These are phyloP conservation scores for Alethe diademata DNA, from an alignment of 2,113 vertebrate species.

Conservation along the genomic window DNA sequence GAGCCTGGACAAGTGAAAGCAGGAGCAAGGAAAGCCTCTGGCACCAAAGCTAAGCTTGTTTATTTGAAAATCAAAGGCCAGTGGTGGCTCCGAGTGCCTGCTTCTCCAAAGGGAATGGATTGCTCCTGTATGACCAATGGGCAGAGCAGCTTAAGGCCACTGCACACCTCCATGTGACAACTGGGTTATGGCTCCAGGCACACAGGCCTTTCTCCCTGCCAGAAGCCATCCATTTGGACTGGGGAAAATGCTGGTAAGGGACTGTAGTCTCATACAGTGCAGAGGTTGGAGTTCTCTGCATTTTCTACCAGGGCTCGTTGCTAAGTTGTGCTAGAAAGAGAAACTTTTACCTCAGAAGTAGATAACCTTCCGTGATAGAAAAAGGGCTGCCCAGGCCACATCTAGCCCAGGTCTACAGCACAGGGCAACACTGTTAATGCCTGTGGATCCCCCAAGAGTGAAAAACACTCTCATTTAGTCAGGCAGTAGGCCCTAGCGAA, in stretches of 20 bases:
- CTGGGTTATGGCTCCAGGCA: not conserved
- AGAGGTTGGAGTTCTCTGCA: not conserved
- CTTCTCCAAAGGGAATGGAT: not conserved
- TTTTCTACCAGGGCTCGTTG: not conserved
- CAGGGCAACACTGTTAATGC: not conserved
- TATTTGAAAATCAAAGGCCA: not conserved
- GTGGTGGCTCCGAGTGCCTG: not conserved
- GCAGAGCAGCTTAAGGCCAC: not conserved
- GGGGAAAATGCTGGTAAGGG: not conserved
- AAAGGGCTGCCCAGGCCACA: not conserved
- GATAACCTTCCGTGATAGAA: not conserved
- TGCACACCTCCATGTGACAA: not conserved
- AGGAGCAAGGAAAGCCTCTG: not conserved
- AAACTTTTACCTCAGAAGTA: not conserved
- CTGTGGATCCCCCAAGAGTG: not conserved
- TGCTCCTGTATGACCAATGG: not conserved
- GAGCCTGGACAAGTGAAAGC: not conserved
- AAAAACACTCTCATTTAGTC: not conserved
- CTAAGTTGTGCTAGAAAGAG: not conserved
- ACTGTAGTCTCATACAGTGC: not conserved
- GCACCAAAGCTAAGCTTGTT: not conserved
- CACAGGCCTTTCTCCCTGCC: not conserved
- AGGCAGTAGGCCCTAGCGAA: not conserved
- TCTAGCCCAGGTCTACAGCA: not conserved
- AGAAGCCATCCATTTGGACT: not conserved